A percentile compares a stretch with the other conserved stretches of the same genome.
These are phyloP conservation scores for Malaclemys terrapin DNA, from an alignment of 2,113 vertebrate genomes.

Conservation along the genomic window DNA sequence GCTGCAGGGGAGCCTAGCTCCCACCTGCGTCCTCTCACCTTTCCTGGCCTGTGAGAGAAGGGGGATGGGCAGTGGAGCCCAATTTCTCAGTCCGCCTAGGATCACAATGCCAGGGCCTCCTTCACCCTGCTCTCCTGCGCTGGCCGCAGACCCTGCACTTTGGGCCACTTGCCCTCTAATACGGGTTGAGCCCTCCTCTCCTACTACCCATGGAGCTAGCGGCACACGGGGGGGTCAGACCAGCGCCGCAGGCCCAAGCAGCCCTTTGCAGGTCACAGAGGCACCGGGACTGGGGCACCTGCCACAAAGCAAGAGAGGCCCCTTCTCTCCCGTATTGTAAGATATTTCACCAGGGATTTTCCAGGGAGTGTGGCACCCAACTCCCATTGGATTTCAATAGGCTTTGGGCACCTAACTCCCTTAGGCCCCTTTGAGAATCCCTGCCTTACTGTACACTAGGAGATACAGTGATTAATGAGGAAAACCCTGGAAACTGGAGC, in stretches of 20 bases:
- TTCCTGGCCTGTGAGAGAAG: not conserved
- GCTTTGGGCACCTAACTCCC: not conserved
- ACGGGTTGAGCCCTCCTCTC: not conserved
- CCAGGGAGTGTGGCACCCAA: not conserved
- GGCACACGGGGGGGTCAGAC: not conserved
- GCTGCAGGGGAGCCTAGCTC: not conserved
- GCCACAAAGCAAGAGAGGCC: not conserved
- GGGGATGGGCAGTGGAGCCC: not conserved
- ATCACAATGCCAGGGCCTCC: not conserved
- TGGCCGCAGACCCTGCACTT: not conserved
- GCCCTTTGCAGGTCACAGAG: no score
- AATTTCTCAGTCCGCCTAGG: no score
- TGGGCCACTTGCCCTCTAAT: not conserved
- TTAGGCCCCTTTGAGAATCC: not conserved
- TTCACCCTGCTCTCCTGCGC: not conserved
- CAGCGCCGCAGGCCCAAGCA: no score
- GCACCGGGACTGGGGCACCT: not conserved
- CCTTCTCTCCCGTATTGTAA: not conserved
- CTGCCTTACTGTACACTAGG: not conserved
- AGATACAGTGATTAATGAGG: not conserved
- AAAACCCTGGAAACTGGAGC: not conserved
- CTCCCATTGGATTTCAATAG: not conserved
- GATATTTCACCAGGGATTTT: not conserved
- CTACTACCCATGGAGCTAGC: not conserved
- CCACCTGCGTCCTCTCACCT: not conserved